These are phyloP conservation scores for Apomyelois bistriatella DNA, from an alignment of 2,888 invertebrate species.

Conservation along the genomic window DNA sequence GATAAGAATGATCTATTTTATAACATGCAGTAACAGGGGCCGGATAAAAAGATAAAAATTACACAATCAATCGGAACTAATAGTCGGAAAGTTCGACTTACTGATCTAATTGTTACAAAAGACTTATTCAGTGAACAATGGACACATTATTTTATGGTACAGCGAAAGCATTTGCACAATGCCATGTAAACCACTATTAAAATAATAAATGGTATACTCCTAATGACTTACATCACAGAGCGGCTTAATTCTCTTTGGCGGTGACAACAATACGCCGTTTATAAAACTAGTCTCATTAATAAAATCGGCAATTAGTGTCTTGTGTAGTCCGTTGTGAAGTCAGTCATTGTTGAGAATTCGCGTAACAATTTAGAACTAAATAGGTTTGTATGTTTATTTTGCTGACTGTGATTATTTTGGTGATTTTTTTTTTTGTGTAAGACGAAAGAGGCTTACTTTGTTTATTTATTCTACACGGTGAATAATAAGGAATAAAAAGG, in stretches of 20 bases:
- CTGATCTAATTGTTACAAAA: slow-evolving; percentile 52
- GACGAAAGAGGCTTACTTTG: no score
- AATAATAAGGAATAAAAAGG: no score
- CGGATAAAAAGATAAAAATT: slow-evolving; percentile 23
- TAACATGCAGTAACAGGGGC: slow-evolving; percentile 24
- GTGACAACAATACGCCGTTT: slow-evolving; percentile 38
- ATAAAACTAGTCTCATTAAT: slow-evolving; percentile 31
- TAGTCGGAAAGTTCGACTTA: slow-evolving; percentile 43
- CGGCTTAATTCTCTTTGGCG: slow-evolving; percentile 34
- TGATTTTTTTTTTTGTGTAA: no score
- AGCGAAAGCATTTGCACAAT: slow-evolving; percentile 69
- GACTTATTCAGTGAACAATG: slow-evolving; percentile 67
- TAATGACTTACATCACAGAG: slow-evolving; percentile 62
- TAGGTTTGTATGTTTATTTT: not conserved
- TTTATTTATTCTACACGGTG: no score
- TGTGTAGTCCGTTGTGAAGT: slow-evolving; percentile 1
- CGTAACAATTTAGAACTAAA: not conserved
- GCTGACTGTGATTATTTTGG: no score
- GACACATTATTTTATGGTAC: slow-evolving; percentile 63
- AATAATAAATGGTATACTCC: slow-evolving; percentile 68
- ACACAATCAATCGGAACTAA: slow-evolving; percentile 44
- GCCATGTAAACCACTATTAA: slow-evolving; percentile 63
- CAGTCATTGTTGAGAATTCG: slow-evolving; percentile 4
- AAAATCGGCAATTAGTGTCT: slow-evolving; percentile 27
- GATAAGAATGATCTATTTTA: slow-evolving; percentile 29